Base-by-base conservation (phyloP, 2,888 invertebrate species). In the Coenonympha arcania region DNA sequence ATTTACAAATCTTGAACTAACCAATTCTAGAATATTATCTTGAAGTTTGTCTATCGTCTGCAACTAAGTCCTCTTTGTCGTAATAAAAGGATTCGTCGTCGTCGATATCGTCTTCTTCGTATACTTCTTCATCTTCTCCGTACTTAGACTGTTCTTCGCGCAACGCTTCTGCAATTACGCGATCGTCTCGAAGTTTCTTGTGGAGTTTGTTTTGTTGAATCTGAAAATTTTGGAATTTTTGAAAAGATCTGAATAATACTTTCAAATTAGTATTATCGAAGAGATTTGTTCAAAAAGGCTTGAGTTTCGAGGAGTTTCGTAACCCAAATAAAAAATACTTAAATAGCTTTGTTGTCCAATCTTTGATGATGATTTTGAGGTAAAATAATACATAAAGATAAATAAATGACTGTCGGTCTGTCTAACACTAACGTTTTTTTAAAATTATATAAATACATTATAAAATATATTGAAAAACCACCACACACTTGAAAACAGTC, bases 131-230 rank as follows among this genome's bases (percentile, higher is more conserved):
- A 0, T 56, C 58, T 3, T 33, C 62, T 61, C 63, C 58, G 57
- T 9, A 26, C 3, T 53, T 50, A 9, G 37, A 40, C 8, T 33
- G 13, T 22, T 56, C 56, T 4, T 54, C 44, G n/a, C 36, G 40
- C 19, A 31, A 19, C 9, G 46, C 49, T 26, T 56, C 48, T n/a
- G 58, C 5, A 6, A 63, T 61, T 15, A 68, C 59, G 5, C 63
- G 66, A 1, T 65, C 47, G 9, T 67, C 66, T 3, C 66, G 69
- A 40, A 68, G 49, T 43, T 72, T 68, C 45, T 77, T 82, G 9
- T 68, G 62, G 1, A 82, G 58, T 56, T 78, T 82, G 50, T 75
- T 78, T 55, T 81, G 76, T 24, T 73, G 64, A 13, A 84, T 79
- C 85, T 85, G 64, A 3, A 69, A 72, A 50, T 6, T n/a, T 16